Base-by-base conservation (phyloP, 2,797 vertebrate species). In the Acrossocheilus wenchowensis region DNA sequence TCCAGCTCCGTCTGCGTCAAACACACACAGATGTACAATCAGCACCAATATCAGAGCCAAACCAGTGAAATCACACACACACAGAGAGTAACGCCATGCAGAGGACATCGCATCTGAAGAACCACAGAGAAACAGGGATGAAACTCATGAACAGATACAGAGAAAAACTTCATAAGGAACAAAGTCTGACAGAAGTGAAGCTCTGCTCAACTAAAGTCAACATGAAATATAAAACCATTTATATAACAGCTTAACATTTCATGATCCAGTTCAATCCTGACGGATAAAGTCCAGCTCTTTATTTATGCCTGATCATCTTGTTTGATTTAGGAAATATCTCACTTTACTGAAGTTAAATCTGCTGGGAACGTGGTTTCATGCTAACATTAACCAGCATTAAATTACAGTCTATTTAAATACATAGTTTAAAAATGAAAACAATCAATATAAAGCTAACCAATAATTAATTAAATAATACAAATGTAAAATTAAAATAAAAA, bases 1-100 rank as follows among this genome's bases (percentile, higher is more conserved):
- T 74, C 83, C 26, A 54, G 41, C 72, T 75, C 62, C 66, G 30
- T 81, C 77, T 57, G 78, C n/a, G 48, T 81, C 54, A 77, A 36
- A 74, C 52, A 10, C 39, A 54, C 45, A 71, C 48, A 41, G 5
- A 52, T 11, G 45, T 11, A 39, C 36, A 72, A n/a, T 68, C 39
- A 48, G 69, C 26, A 14, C 11, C 17, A 43, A 19, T 17, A 64
- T 30, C 54, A 39, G 30, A 36, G 30, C 12, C 12, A 54, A 8
- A 75, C 23, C 50, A 57, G 8, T 21, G 36, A 14, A 15, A 23
- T 7, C 23, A n/a, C n/a, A n/a, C n/a, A 17, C 17, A 54, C 52
- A 6, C 48, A 23, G 50, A 54, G 15, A 54, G 4, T 62, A 62
- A 64, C 4, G 2, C n/a, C 60, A 62, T 62, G 60, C 60, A 62